Evolutionary conservation across 2,113 vertebrate species (phyloP), one percentile per base, ranked within the genome.

Genomic region (Ctenomys sociabilis): DNA sequence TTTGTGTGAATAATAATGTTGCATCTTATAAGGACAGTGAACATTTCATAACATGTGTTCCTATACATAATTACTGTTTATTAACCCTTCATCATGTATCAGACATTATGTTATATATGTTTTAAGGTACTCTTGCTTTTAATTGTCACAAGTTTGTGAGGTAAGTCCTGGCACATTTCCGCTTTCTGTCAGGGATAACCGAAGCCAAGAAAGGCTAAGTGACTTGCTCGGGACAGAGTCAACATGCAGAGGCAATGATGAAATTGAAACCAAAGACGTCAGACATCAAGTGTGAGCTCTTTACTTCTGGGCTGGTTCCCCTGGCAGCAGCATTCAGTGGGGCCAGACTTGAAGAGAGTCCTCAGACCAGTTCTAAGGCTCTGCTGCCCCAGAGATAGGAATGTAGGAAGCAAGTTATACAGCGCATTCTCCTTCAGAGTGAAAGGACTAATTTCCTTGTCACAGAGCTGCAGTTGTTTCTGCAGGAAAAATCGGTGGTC

Each of bases 361-460:
- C 77, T 88, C 45, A 78, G 59, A 82, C 45, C 45, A 91, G 93
- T 94, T 96, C 64, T 73, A 72, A 78, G 43, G 45, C n/a, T 91
- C 94, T 68, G 77, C 92, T 88, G 77, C 90, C 77, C 94, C 57
- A 66, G 82, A 95, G 90, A 94, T 30, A 93, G 93, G 64, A 89
- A 83, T 95, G 32, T 78, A 72, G 95, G 94, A 93, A 93, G 89
- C 95, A 93, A 98, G 97, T 96, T 97, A 92, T 88, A 94, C 43
- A 94, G 87, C 64, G 35, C 93, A 93, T 97, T 97, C 97, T 96
- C 90, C 90, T 94, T 72, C 82, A 90, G 91, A 97, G 97, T 97
- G 93, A 97, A 96, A 96, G 90, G 92, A 90, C 85, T 97, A 95
- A 94, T 97, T 98, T 97, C 97, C 87, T 95, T 95, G 97, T 96